Evolutionary conservation across 2,797 vertebrate species (phyloP).

Genomic region (Rhinatrema bivittatum): DNA sequence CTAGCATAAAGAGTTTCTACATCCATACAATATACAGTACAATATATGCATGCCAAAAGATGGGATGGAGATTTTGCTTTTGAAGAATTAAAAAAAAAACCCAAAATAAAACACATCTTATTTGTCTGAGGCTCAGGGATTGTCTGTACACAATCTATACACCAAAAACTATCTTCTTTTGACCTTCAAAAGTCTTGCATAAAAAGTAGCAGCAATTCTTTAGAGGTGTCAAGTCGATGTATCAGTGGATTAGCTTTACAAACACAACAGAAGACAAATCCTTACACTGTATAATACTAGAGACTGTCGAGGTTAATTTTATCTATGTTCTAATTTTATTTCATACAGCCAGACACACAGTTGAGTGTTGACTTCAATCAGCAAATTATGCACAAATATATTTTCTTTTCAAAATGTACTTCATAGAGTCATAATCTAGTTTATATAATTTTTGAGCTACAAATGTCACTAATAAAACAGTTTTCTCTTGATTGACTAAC

Average conservation of each 20-base stretch:
- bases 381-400: constrained; percentile 16
- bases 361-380: constrained; percentile 3
- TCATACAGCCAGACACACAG: neutral
- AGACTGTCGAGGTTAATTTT: neutral
- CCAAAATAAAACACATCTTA: constrained; percentile 10
- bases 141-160: constrained; percentile 50
- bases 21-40: constrained; percentile 8
- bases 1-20: constrained; percentile 49
- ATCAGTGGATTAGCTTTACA: constrained; percentile 2
- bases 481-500: neutral
- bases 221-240: constrained; percentile 44
- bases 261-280: constrained; percentile 7
- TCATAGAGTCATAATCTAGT: neutral
- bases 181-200: constrained; percentile 48
- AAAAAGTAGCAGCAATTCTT: constrained; percentile 60
- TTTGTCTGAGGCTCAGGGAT: constrained; percentile 65
- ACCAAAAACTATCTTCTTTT: constrained; percentile 30
- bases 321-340: neutral
- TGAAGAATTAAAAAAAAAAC: constrained; percentile 26
- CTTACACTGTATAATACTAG: neutral
- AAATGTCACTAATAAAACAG: constrained; percentile 39
- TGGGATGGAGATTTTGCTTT: constrained; percentile 30
- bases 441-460: constrained; percentile 9
- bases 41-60: constrained; percentile 15
- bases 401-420: constrained; percentile 24